phyloP scores from a whole-genome alignment of 1,140 invertebrate genomes.

The Drosophila busckii region DNA sequence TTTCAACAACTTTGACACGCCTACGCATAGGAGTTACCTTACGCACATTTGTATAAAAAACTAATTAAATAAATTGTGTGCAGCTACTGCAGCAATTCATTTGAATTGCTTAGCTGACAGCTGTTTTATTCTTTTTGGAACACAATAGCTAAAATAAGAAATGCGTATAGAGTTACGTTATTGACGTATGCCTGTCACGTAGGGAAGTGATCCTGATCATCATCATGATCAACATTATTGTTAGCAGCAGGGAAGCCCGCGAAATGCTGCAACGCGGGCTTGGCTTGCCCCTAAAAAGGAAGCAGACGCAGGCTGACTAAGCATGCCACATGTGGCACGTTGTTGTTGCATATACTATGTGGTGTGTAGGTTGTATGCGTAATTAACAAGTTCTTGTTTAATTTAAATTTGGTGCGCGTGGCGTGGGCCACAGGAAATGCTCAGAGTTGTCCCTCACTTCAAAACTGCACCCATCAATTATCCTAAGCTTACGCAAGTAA shows the following conservation, averaged over 20 bases:
- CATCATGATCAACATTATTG: slow-evolving; percentile 29
- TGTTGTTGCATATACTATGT: slow-evolving; percentile 16
- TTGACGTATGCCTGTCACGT: slow-evolving; percentile 69
- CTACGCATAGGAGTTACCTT: slow-evolving; percentile 50
- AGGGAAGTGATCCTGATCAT: slow-evolving; percentile 24
- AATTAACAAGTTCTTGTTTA: slow-evolving; percentile 68
- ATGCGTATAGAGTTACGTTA: slow-evolving; percentile 46
- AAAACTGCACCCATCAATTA: too few species aligned
- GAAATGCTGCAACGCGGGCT: slow-evolving; percentile 47
- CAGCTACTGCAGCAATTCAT: slow-evolving; percentile 57
- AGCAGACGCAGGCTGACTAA: slow-evolving; percentile 21
- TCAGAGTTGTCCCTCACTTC: too few species aligned
- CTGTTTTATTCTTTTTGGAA: slow-evolving; percentile 33
- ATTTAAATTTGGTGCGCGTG: slow-evolving; percentile 61
- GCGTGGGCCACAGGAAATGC: slow-evolving; percentile 57
- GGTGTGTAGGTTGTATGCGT: slow-evolving; percentile 40
- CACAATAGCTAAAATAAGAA: slow-evolving; percentile 20
- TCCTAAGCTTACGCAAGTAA: too few species aligned
- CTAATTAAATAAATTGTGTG: slow-evolving; percentile 19
- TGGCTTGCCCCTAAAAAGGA: slow-evolving; percentile 23
- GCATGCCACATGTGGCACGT: slow-evolving; percentile 42
- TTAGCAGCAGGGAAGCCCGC: slow-evolving; percentile 48
- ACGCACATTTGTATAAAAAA: slow-evolving; percentile 6
- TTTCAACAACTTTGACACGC: slow-evolving; percentile 64
- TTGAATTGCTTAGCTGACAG: slow-evolving; percentile 45